A percentile compares a stretch with the other conserved stretches of the same genome.
Evolutionary conservation across 2,113 vertebrate species (phyloP).

Genomic region (Pyrgilauda ruficollis): DNA sequence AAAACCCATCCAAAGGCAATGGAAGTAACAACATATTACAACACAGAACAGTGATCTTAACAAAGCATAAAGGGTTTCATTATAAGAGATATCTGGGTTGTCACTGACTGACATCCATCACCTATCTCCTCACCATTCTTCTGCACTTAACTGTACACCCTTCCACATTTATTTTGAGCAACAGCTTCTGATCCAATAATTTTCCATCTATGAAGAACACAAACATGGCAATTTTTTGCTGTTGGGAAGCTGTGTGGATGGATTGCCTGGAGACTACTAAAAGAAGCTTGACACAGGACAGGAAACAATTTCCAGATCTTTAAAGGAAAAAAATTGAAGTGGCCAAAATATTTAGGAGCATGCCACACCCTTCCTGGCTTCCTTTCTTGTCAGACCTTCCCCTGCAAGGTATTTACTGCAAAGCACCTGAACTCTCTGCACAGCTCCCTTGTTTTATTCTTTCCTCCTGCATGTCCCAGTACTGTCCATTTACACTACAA

Average conservation of each 20-base stretch:
- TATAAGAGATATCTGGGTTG: background rate
- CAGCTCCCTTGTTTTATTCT: background rate
- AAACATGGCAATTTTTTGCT: background rate
- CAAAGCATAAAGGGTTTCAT: background rate
- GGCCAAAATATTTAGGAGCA: background rate
- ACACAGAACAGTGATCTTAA: background rate
- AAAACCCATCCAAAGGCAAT: background rate
- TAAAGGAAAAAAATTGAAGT: background rate
- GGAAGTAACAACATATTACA: background rate
- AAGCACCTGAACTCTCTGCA: background rate
- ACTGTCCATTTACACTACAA: accelerated
- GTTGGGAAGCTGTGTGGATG: accelerated
- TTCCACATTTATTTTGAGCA: background rate
- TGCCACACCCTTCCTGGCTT: background rate
- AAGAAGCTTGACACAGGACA: background rate
- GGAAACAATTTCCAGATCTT: background rate
- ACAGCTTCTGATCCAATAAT: background rate
- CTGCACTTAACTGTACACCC: background rate
- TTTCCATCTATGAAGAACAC: background rate
- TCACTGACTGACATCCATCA: background rate
- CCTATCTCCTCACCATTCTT: background rate
- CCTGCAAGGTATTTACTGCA: background rate
- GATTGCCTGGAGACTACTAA: background rate
- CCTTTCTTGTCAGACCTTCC: background rate
- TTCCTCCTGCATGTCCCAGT: background rate